Evolutionary conservation across 1,140 invertebrate genomes (phyloP).

Genomic region (Neocloeon triangulifer): DNA sequence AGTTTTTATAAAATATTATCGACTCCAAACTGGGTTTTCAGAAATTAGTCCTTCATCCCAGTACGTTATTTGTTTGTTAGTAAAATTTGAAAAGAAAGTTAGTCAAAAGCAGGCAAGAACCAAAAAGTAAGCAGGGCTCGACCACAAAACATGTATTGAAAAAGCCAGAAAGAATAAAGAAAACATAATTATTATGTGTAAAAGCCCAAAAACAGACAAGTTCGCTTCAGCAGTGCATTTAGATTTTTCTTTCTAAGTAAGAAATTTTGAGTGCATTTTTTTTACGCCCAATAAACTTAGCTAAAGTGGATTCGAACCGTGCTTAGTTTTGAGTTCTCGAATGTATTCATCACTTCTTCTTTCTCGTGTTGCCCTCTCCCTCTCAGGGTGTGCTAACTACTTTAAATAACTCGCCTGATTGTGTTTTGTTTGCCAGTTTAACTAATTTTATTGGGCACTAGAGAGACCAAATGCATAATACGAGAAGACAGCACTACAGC

Average conservation of each 20-base stretch:
- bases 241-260: no score
- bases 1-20: no score
- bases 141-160: no score
- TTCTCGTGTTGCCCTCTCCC: slow-evolving; percentile 9
- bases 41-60: no score
- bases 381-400: no score
- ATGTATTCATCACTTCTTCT: no score
- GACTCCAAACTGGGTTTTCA: no score
- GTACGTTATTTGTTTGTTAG: not conserved
- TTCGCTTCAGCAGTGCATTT: not conserved
- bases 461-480: slow-evolving; percentile 13
- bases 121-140: slow-evolving; percentile 12
- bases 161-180: not conserved
- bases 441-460: slow-evolving; percentile 32
- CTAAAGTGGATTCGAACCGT: slow-evolving; percentile 16
- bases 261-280: slow-evolving; percentile 4
- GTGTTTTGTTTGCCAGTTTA: no score
- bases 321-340: slow-evolving; percentile 12
- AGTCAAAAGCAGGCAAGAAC: slow-evolving; percentile 4
- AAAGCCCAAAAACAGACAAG: not conserved
- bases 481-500: slow-evolving; percentile 1
- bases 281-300: slow-evolving; percentile 19
- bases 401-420: no score
- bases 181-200: not conserved
- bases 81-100: slow-evolving; percentile 2